phyloP scores from a whole-genome alignment of 2,888 invertebrate genomes.

The Helleia helle region DNA sequence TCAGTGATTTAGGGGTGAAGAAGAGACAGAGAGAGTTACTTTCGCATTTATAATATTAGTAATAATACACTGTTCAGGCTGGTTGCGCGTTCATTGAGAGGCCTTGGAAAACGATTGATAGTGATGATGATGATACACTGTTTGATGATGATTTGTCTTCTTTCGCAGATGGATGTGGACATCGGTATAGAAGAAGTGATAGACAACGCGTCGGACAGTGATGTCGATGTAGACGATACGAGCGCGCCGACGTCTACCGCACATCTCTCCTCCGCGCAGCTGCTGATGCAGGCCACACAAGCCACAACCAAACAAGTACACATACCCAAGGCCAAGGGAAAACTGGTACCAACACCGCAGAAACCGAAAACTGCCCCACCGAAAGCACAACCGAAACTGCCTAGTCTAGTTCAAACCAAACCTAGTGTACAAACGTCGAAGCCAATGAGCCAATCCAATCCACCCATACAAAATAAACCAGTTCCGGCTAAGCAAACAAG shows the following conservation, averaged over 20 bases:
- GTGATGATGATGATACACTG: no score
- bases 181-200: conserved; percentile 40
- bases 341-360: conserved; percentile 31
- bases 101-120: no score
- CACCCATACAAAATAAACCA: conserved; percentile 15
- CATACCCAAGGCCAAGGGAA: conserved; percentile 31
- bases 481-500: conserved; percentile 14
- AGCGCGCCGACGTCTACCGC: conserved; percentile 28
- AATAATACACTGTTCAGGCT: no score
- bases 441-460: conserved; percentile 16
- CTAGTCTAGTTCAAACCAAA: conserved; percentile 22
- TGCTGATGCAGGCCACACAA: conserved; percentile 52
- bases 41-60: no score
- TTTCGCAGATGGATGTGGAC: conserved; percentile 36
- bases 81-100: no score
- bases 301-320: conserved; percentile 26
- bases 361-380: conserved; percentile 28
- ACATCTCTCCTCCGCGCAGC: conserved; percentile 52
- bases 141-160: background rate
- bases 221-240: conserved; percentile 60
- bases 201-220: conserved; percentile 55
- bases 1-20: no score
- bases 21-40: no score
- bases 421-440: conserved; percentile 10
- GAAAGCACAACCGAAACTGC: conserved; percentile 23